Evolutionary conservation across 2,888 invertebrate species (phyloP).

Genomic region (Campoplex capitator): DNA sequence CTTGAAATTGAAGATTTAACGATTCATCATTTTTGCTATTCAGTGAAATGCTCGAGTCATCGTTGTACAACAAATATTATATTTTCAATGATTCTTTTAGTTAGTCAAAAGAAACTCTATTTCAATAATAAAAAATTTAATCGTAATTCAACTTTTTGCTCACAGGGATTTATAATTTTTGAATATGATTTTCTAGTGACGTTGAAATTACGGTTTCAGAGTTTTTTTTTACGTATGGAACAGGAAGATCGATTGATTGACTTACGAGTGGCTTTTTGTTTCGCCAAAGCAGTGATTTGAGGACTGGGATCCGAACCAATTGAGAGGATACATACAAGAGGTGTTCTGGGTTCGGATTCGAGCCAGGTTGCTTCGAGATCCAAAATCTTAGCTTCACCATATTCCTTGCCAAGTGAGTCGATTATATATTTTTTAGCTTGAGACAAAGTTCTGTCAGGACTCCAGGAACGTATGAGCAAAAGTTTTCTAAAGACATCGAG

Average conservation of each 20-base stretch:
- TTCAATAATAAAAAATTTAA: too few species aligned
- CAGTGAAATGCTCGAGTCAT: neutral
- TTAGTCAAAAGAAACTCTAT: too few species aligned
- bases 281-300: conserved; percentile 94
- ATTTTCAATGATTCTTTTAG: too few species aligned
- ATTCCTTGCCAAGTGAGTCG: conserved; percentile 94
- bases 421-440: conserved; percentile 96
- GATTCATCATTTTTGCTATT: conserved; percentile 28
- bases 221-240: neutral
- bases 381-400: conserved; percentile 96
- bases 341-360: conserved; percentile 95
- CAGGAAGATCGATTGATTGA: conserved; percentile 55
- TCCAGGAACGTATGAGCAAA: conserved; percentile 96
- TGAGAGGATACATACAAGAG: conserved; percentile 96
- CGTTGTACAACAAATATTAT: too few species aligned
- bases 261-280: conserved; percentile 93
- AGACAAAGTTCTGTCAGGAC: conserved; percentile 96
- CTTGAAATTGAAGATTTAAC: conserved; percentile 84
- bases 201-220: too few species aligned
- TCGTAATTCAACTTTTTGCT: too few species aligned
- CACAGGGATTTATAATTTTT: neutral
- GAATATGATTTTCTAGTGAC: too few species aligned
- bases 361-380: conserved; percentile 96
- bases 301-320: conserved; percentile 99
- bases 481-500: conserved; percentile 95